A percentile compares a stretch with the other conserved stretches of the same genome.
Evolutionary conservation across 2,888 invertebrate genomes (phyloP).

Genomic region (Apamea anceps): DNA sequence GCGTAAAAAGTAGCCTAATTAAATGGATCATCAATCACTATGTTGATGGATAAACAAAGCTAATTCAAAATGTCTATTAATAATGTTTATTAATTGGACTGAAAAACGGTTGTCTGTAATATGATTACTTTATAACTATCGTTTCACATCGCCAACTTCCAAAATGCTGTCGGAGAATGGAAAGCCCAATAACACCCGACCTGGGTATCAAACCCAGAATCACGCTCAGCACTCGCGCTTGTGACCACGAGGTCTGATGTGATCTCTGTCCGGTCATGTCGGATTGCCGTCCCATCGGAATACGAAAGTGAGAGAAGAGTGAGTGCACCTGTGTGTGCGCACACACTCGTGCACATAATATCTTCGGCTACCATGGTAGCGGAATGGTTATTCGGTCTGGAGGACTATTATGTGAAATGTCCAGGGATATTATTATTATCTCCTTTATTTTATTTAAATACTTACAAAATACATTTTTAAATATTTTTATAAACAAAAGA

Average conservation of each 20-base stretch:
- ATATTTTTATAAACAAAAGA: no score
- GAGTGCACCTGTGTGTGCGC: neutral
- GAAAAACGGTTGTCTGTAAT: neutral
- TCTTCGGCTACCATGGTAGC: neutral
- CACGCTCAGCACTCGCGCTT: neutral
- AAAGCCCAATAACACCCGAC: neutral
- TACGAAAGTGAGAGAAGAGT: neutral
- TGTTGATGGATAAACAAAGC: conserved; percentile 2
- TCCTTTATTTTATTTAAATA: no score
- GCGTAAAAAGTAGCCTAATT: conserved; percentile 44
- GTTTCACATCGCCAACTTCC: neutral
- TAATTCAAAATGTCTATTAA: conserved; percentile 2
- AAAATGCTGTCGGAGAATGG: neutral
- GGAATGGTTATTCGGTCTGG: neutral
- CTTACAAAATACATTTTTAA: no score
- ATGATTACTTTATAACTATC: neutral
- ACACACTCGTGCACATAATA: neutral
- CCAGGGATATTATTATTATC: no score
- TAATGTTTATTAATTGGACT: neutral
- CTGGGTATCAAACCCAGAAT: neutral
- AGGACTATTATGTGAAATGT: no score
- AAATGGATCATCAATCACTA: conserved; percentile 37
- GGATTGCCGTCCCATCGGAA: neutral
- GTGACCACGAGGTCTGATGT: neutral
- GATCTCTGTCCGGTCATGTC: neutral